Conservation (phyloP, 2,888 invertebrate species). For the Scaptomyza tumidula region DNA sequence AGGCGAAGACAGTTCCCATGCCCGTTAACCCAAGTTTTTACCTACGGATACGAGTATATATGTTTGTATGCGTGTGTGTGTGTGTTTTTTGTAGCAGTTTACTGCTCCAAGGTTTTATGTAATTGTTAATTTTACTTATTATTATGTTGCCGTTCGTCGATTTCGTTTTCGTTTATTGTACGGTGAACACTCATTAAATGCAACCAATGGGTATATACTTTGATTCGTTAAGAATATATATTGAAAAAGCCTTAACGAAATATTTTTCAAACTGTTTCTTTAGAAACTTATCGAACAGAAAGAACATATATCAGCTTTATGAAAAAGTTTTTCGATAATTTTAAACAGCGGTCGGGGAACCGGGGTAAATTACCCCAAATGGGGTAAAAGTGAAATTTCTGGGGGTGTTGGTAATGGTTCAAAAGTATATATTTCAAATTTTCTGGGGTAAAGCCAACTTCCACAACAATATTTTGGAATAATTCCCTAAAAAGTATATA, state of each 20-base stretch:
- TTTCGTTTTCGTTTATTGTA: slow-evolving; percentile 44
- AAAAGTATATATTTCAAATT: no score
- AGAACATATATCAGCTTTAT: no score
- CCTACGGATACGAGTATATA: background rate
- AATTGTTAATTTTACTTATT: slow-evolving; percentile 57
- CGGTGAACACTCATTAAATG: slow-evolving; percentile 13
- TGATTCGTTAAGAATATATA: background rate
- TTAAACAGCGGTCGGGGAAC: no score
- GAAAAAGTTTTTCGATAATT: no score
- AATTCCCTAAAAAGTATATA: no score
- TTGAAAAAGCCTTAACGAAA: no score
- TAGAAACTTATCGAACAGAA: background rate
- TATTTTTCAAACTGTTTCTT: background rate
- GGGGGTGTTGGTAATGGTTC: no score
- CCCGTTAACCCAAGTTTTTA: slow-evolving; percentile 34
- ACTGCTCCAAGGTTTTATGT: slow-evolving; percentile 57
- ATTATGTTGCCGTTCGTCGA: slow-evolving; percentile 35
- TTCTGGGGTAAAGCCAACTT: no score
- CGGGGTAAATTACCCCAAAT: no score
- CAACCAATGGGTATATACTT: slow-evolving; percentile 6
- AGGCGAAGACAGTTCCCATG: slow-evolving; percentile 54
- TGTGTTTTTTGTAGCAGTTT: slow-evolving; percentile 6
- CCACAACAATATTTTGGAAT: no score
- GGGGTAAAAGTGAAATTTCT: no score
- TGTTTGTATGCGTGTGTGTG: background rate